These are phyloP conservation scores for Hafferia zeledoni DNA, from an alignment of 2,797 vertebrate species.

Conservation along the genomic window DNA sequence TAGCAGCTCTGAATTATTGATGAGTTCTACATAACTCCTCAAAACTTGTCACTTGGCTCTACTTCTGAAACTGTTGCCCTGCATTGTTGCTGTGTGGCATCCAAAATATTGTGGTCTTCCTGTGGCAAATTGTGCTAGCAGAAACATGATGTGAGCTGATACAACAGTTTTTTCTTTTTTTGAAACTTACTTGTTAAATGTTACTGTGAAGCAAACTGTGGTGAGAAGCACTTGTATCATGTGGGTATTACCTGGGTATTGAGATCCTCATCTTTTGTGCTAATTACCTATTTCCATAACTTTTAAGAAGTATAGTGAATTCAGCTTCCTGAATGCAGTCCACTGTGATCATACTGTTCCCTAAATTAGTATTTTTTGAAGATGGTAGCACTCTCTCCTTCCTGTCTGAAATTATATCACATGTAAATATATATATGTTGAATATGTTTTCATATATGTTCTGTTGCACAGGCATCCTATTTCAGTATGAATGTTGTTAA, in stretches of 20 bases:
- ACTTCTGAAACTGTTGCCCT: background rate
- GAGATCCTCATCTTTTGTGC: background rate
- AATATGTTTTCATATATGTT: background rate
- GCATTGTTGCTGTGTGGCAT: background rate
- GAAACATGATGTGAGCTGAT: background rate
- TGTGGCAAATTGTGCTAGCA: background rate
- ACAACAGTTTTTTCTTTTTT: background rate
- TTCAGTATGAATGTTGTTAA: background rate
- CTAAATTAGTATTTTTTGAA: background rate
- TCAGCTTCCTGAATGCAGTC: background rate
- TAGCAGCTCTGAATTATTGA: background rate
- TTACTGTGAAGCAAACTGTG: background rate
- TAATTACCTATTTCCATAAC: background rate
- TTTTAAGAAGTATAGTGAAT: background rate
- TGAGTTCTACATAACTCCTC: background rate
- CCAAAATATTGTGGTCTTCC: background rate
- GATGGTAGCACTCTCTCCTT: background rate
- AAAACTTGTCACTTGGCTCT: background rate
- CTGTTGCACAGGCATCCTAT: background rate
- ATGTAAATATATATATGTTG: background rate
- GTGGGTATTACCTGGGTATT: background rate
- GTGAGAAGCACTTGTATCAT: background rate
- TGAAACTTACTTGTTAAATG: background rate
- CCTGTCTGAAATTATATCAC: background rate
- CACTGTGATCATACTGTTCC: background rate